Base-by-base conservation (phyloP, 2,113 vertebrate species). In the Rhabdomys dilectus region DNA sequence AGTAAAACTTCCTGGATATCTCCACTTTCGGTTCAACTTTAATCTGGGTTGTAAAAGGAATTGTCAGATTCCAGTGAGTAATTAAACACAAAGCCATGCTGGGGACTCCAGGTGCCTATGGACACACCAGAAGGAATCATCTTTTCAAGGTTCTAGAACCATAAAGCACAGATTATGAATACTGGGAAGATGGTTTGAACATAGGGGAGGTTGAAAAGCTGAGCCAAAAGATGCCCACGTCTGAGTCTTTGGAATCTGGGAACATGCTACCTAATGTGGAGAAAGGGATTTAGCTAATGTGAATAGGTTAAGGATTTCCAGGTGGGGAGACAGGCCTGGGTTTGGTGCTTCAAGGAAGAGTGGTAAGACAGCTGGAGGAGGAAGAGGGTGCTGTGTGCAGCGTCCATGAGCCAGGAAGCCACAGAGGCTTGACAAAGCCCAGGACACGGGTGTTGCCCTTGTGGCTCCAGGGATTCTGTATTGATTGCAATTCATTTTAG, bases 131-230 rank as follows among this genome's bases (percentile, higher is more conserved):
- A 22, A 21, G 42, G 53, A 51, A 13, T 51, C 42, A 5, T 36
- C 56, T 22, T 2, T 19, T 31, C 2, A n/a, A 4, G 15, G 15
- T 89, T 68, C 24, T 70, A 34, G 39, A 70, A 5, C 0, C 7
- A 0, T 39, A 7, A 88, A 62, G 56, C 21, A n/a, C 36, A 70
- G 4, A 39, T 36, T 15, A 0, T 1, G 21, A 53, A 13, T 51
- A 15, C 0, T 1, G 39, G 29, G 78, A 81, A 31, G 21, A 26
- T 5, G 1, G 11, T 26, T 62, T 0, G 31, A 11, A 9, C 36
- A 36, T 19, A 6, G 0, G 11, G 1, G 4, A 29, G 2, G 39
- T 15, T 56, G 15, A 85, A 24, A 3, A 10, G 22, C 1, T 2
- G 60, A 77, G 64, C 11, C 42, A 7, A 16, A 82, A 36, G 39